A percentile compares a stretch with the other conserved stretches of the same genome.
Evolutionary conservation across 2,888 invertebrate species (phyloP).

Genomic region (Geotrupes spiniger): DNA sequence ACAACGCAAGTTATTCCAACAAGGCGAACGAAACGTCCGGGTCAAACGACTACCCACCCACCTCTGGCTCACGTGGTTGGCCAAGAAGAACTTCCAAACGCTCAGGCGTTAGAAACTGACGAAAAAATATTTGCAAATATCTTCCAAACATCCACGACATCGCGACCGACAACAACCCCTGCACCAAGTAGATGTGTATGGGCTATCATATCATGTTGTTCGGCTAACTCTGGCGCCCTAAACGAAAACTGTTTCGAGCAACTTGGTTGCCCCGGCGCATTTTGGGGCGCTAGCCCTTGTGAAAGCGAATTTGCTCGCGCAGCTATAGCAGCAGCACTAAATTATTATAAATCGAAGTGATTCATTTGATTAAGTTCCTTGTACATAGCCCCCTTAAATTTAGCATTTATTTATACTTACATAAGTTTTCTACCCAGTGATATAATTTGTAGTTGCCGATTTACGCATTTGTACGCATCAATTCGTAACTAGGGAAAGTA

Average conservation of each 20-base stretch:
- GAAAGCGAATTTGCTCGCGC: constrained; percentile 58
- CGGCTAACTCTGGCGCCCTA: constrained; percentile 51
- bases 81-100: background rate
- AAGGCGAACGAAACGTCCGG: constrained; percentile 21
- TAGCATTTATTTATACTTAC: constrained; percentile 1
- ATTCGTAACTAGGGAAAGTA: too few relatives aligned
- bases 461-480: background rate
- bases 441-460: background rate
- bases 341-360: constrained; percentile 36
- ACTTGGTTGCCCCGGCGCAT: constrained; percentile 67
- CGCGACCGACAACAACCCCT: constrained; percentile 35
- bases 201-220: constrained; percentile 75
- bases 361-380: background rate
- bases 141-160: constrained; percentile 29
- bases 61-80: constrained; percentile 30
- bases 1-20: constrained; percentile 15
- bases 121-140: constrained; percentile 5
- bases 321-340: constrained; percentile 55
- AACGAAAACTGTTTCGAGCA: constrained; percentile 67
- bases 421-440: constrained; percentile 3
- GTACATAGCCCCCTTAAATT: background rate
- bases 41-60: constrained; percentile 28
- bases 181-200: constrained; percentile 64
- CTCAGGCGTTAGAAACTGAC: constrained; percentile 1
- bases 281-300: constrained; percentile 73